Conservation (phyloP, 2,113 vertebrate genomes). For the Heterotis niloticus region DNA sequence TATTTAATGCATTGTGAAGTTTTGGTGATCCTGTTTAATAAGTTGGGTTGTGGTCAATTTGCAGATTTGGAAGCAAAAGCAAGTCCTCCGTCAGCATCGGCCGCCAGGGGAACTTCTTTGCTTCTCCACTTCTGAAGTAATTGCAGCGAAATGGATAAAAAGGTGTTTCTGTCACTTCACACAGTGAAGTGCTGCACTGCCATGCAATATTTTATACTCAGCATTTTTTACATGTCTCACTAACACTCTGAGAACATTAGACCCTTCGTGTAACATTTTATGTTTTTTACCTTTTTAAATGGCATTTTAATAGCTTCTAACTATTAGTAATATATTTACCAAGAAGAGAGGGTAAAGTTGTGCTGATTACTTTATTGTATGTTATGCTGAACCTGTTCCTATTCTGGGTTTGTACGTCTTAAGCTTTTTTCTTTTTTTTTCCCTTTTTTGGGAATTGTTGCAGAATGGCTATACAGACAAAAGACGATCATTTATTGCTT, state of each 20-base stretch:
- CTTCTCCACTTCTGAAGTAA: slow-evolving; percentile 87
- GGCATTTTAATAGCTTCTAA: slow-evolving; percentile 6
- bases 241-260: background rate
- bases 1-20: background rate
- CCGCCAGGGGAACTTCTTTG: slow-evolving; percentile 83
- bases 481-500: too few relatives aligned
- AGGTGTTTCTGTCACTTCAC: background rate
- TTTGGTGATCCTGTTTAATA: background rate
- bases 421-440: slow-evolving; percentile 27
- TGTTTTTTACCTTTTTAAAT: slow-evolving; percentile 4
- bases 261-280: background rate
- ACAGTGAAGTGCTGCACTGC: slow-evolving; percentile 22
- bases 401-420: slow-evolving; percentile 2
- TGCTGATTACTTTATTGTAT: too few relatives aligned
- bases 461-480: too few relatives aligned
- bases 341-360: slow-evolving; percentile 11
- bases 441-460: too few relatives aligned
- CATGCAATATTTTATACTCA: background rate
- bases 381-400: too few relatives aligned
- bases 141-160: slow-evolving; percentile 46
- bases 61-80: slow-evolving; percentile 87
- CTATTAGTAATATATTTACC: slow-evolving; percentile 32
- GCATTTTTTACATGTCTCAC: background rate
- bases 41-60: slow-evolving; percentile 23
- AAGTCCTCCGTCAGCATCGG: slow-evolving; percentile 71